Conservation (phyloP, 2,888 invertebrate species). For the Eremobia ochroleuca region DNA sequence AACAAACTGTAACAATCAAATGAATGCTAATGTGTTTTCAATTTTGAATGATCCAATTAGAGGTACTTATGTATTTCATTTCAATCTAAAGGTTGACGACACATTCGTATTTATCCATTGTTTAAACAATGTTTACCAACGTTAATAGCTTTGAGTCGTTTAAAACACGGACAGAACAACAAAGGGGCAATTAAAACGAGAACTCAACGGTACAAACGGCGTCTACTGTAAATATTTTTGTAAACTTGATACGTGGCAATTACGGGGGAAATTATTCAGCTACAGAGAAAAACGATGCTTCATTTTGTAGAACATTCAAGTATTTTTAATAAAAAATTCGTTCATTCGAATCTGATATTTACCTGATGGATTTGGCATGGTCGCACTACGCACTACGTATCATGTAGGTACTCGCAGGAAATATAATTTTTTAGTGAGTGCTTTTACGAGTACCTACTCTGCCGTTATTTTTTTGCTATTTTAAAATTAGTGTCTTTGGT, state of each 20-base stretch:
- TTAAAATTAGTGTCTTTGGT: neutral
- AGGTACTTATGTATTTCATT: constrained; percentile 13
- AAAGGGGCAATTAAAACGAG: constrained; percentile 36
- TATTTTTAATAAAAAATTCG: neutral
- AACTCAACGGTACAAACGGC: neutral
- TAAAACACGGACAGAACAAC: constrained; percentile 38
- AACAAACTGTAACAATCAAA: neutral
- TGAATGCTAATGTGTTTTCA: neutral
- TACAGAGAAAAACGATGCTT: neutral
- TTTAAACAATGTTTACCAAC: constrained; percentile 31
- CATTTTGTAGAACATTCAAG: neutral
- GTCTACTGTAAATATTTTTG: constrained; percentile 24
- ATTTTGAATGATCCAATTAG: constrained; percentile 5
- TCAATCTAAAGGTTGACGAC: constrained; percentile 8
- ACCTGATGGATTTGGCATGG: neutral
- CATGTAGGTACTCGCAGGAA: too few species aligned
- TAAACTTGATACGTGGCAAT: constrained; percentile 35
- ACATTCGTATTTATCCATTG: constrained; percentile 1
- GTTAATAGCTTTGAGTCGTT: constrained; percentile 27
- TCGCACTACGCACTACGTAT: neutral
- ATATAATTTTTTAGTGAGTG: too few species aligned
- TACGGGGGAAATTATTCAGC: constrained; percentile 13
- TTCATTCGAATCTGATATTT: neutral
- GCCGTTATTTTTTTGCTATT: too few species aligned
- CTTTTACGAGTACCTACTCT: too few species aligned